A percentile compares a stretch with the other conserved stretches of the same genome.
Evolutionary conservation across 30 jellyfish, hydroid and myxozoan genomes (phyloP).

Genomic region (Turritopsis rubra): DNA sequence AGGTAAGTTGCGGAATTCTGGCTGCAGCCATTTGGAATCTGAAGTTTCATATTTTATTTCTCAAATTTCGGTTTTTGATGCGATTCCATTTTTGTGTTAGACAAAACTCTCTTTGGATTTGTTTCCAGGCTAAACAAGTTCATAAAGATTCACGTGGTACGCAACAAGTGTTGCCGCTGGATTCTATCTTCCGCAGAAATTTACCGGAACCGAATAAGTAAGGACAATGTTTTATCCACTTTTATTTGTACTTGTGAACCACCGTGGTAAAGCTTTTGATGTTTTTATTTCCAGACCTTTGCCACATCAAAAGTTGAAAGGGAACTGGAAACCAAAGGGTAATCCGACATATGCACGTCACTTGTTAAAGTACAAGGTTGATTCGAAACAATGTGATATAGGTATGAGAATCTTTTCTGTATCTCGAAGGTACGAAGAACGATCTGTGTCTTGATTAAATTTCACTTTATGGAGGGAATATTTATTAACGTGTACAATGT

Average conservation of each 20-base stretch:
- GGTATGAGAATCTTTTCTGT: constrained; percentile 34
- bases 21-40: too few relatives aligned
- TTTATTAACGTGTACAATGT: neutral
- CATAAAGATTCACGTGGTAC: constrained; percentile 40
- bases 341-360: constrained; percentile 46
- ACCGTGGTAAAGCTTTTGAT: neutral
- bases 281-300: constrained; percentile 38
- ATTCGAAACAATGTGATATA: constrained; percentile 34
- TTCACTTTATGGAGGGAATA: neutral
- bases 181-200: constrained; percentile 46
- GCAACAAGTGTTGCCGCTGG: constrained; percentile 60
- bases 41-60: too few relatives aligned
- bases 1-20: constrained; percentile 39
- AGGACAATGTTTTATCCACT: neutral
- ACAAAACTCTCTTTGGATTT: neutral
- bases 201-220: constrained; percentile 52
- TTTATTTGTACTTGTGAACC: neutral
- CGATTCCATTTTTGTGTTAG: neutral
- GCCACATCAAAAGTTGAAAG: constrained; percentile 49
- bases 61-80: too few relatives aligned
- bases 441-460: too few relatives aligned
- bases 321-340: constrained; percentile 35
- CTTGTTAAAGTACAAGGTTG: constrained; percentile 36
- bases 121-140: constrained; percentile 44
- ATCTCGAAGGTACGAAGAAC: too few relatives aligned